Conservation (phyloP, 2,888 invertebrate species). For the Acanthopleura granulata region DNA sequence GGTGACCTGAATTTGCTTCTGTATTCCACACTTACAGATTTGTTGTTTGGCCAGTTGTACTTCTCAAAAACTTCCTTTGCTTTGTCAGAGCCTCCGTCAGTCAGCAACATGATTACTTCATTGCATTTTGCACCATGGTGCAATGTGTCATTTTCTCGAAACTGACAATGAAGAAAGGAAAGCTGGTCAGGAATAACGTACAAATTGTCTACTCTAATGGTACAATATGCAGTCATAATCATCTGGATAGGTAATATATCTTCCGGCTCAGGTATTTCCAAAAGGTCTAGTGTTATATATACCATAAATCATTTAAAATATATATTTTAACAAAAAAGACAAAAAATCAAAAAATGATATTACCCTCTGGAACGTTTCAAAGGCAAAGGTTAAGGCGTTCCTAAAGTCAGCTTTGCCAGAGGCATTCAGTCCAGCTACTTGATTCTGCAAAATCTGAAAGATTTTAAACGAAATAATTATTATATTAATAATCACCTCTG, state of each 20-base stretch:
- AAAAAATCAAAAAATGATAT: neutral
- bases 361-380: conserved; percentile 70
- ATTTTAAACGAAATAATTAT: neutral
- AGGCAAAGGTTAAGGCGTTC: conserved; percentile 70
- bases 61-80: conserved; percentile 71
- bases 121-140: conserved; percentile 71
- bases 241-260: no score
- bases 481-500: neutral
- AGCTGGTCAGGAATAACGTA: neutral
- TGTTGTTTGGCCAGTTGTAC: conserved; percentile 58
- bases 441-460: conserved; percentile 64
- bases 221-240: no score
- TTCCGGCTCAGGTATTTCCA: no score
- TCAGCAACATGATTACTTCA: conserved; percentile 73
- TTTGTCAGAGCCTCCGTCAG: conserved; percentile 74
- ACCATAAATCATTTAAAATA: no score
- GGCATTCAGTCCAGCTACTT: conserved; percentile 67
- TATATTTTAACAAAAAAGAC: no score
- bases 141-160: conserved; percentile 39
- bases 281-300: no score
- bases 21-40: conserved; percentile 18
- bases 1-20: no score
- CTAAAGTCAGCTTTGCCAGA: conserved; percentile 69
- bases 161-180: conserved; percentile 32
- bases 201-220: no score